These are phyloP conservation scores for Charina bottae DNA, from an alignment of 2,113 vertebrate genomes.

Conservation along the genomic window DNA sequence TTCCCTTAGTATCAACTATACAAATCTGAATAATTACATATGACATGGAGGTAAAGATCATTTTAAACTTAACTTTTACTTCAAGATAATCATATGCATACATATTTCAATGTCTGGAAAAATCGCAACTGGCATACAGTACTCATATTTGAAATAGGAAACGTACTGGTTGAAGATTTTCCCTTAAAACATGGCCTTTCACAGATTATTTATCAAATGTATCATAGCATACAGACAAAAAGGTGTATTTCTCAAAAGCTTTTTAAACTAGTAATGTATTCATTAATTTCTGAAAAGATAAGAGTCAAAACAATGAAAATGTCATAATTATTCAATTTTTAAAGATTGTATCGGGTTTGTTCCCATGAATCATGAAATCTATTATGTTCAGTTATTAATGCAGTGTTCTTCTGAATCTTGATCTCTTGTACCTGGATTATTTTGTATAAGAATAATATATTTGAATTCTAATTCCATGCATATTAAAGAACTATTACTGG, in stretches of 20 bases:
- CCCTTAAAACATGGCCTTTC: not conserved
- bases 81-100: constrained; percentile 8
- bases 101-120: not conserved
- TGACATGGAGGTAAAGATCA: not conserved
- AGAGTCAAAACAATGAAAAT: constrained; percentile 4
- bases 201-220: not conserved
- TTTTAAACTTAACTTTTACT: constrained; percentile 9
- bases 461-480: constrained; percentile 16
- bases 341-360: not conserved
- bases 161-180: not conserved
- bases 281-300: constrained; percentile 12
- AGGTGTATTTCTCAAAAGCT: not conserved
- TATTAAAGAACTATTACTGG: not conserved
- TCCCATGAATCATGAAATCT: not conserved
- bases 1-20: not conserved
- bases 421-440: constrained; percentile 25
- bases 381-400: not conserved
- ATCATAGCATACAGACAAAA: not conserved
- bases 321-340: constrained; percentile 7
- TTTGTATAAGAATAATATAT: constrained; percentile 30
- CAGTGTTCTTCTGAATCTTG: not conserved
- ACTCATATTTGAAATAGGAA: not conserved
- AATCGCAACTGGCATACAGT: not conserved
- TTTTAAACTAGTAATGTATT: not conserved
- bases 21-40: not conserved